A percentile compares a stretch with the other conserved stretches of the same genome.
These are phyloP conservation scores for Cantharis flavilabris DNA, from an alignment of 2,888 invertebrate genomes.

Conservation along the genomic window DNA sequence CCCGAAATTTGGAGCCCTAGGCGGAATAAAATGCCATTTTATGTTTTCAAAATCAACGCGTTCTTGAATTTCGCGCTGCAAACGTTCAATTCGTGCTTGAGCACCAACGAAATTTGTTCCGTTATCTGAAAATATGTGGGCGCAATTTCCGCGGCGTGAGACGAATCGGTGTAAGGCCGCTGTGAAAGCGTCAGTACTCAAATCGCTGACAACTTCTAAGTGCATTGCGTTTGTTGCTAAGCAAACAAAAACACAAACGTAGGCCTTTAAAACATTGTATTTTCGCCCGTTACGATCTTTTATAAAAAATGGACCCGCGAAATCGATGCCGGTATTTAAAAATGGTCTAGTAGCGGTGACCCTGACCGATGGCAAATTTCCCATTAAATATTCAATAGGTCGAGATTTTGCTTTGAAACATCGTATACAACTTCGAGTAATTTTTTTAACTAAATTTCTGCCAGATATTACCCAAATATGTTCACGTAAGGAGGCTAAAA, in stretches of 20 bases:
- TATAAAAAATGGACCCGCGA: constrained; percentile 39
- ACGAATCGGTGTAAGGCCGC: constrained; percentile 27
- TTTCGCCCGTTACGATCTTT: constrained; percentile 29
- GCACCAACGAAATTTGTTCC: constrained; percentile 30
- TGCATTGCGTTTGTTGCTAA: constrained; percentile 37
- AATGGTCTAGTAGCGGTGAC: constrained; percentile 36
- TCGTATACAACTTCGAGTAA: background rate
- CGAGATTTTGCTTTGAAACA: constrained; percentile 18
- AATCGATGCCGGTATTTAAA: constrained; percentile 37
- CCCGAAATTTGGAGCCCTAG: too few species aligned
- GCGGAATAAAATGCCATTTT: too few species aligned
- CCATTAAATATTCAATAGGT: constrained; percentile 33
- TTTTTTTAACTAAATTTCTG: constrained; percentile 4
- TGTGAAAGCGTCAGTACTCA: constrained; percentile 30
- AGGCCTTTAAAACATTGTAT: constrained; percentile 14
- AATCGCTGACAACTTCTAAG: constrained; percentile 28
- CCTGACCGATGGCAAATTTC: constrained; percentile 37
- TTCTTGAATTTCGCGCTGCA: too few species aligned
- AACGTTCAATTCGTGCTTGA: background rate
- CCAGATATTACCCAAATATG: constrained; percentile 20
- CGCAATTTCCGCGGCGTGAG: constrained; percentile 23
- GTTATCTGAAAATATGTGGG: constrained; percentile 27
- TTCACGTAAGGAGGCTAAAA: constrained; percentile 16
- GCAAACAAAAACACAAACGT: constrained; percentile 36
- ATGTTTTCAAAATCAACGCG: too few species aligned